A percentile compares a stretch with the other conserved stretches of the same genome.
These are phyloP conservation scores for Myrmophylax atrothorax DNA, from an alignment of 2,113 vertebrate species.

Conservation along the genomic window DNA sequence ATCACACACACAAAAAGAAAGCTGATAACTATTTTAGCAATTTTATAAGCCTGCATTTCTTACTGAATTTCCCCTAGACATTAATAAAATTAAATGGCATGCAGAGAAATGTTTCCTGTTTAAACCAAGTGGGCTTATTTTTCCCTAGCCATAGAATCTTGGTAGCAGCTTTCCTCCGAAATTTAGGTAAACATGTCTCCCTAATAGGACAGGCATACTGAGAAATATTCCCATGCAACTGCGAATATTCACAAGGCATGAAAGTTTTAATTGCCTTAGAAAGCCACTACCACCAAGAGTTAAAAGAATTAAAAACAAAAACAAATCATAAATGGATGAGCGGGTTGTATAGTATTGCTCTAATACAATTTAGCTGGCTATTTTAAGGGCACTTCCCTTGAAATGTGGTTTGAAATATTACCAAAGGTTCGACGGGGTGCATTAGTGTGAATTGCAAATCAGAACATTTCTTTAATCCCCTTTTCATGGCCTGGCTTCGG, in stretches of 20 bases:
- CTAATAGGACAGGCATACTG: neutral
- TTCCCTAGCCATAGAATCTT: neutral
- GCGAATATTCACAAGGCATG: neutral
- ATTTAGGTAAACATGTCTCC: neutral
- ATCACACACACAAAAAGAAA: neutral
- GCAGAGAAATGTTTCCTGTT: neutral
- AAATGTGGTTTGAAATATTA: constrained; percentile 89
- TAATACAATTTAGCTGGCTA: constrained; percentile 64
- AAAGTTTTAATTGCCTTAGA: constrained; percentile 60
- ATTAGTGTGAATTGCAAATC: constrained; percentile 97
- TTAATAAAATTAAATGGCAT: neutral
- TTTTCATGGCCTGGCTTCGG: constrained; percentile 93
- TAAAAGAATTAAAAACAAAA: constrained; percentile 63
- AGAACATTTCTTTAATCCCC: constrained; percentile 94
- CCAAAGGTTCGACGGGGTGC: constrained; percentile 89
- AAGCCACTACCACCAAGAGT: constrained; percentile 9
- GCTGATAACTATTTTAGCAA: neutral
- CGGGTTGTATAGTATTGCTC: constrained; percentile 13
- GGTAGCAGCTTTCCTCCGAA: neutral
- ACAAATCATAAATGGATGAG: constrained; percentile 54
- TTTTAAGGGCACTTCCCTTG: constrained; percentile 76
- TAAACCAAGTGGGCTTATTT: neutral
- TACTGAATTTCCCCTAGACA: neutral
- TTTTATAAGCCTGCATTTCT: neutral
- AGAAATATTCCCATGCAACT: constrained; percentile 41